phyloP scores from a whole-genome alignment of 2,888 invertebrate species.

The Chaetogeoica ovagalla region DNA sequence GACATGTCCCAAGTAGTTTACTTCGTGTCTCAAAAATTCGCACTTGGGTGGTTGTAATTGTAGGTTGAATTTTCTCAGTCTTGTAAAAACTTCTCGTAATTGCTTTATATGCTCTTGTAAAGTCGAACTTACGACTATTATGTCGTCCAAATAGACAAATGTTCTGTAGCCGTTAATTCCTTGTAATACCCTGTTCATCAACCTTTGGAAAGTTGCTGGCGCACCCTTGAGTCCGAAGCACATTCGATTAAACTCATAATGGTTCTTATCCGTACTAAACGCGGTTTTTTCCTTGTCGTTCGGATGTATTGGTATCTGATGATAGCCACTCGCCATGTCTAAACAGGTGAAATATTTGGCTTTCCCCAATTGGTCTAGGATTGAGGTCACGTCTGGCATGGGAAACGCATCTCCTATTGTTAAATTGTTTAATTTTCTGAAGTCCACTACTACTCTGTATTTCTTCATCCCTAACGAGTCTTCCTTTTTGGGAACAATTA shows the following conservation, averaged over 20 bases:
- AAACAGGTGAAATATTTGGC: neutral
- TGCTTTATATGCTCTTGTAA: no score
- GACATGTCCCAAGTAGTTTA: conserved; percentile 53
- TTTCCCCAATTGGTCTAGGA: neutral
- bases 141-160: neutral
- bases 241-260: neutral
- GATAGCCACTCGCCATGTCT: neutral
- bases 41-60: conserved; percentile 36
- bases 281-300: neutral
- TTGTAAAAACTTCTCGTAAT: no score
- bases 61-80: neutral
- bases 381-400: neutral
- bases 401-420: no score
- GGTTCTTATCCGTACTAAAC: neutral
- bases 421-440: neutral
- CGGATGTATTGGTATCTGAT: neutral
- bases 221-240: neutral
- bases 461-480: neutral
- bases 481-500: neutral
- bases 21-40: conserved; percentile 25
- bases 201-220: neutral
- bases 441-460: conserved; percentile 3
- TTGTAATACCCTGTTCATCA: neutral
- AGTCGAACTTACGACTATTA: no score
- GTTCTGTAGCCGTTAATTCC: neutral